Evolutionary conservation across 2,113 vertebrate genomes (phyloP), one percentile per base, ranked within the genome.

Genomic region (Hiodon alosoides): DNA sequence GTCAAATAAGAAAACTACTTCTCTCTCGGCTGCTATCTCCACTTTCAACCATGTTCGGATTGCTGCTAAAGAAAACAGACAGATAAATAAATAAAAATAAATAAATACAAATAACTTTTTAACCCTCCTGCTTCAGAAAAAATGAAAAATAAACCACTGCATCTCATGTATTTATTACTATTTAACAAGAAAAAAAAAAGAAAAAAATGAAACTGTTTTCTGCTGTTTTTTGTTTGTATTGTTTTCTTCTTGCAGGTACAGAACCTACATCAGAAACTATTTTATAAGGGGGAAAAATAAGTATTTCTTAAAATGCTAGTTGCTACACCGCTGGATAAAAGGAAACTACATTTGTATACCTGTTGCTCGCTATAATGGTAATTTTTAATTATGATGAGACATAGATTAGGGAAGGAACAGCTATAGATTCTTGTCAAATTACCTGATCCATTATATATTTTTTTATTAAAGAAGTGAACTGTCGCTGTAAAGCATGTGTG

Each of bases 101-200:
- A 85, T 85, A 83, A 81, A 83, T 81, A 76, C 31, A 81, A 85
- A 83, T 82, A 83, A 90, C 90, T 89, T 92, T 91, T 90, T 89
- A 91, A 92, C 87, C 89, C 88, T 90, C 90, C 89, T 90, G 90
- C 91, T 91, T 91, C 88, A 90, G 88, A 92, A 87, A 90, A 91
- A 90, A 79, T 85, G 76, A 88, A 88, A 91, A 90, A 88, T 88
- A 90, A 91, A 90, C 89, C 90, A 92, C 90, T 92, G 90, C 91
- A 92, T 92, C 90, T 92, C 88, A 92, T 92, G 90, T 92, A 92
- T 92, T 92, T 92, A 92, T 92, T 92, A 92, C 90, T 92, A 92
- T 92, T 92, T 92, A 92, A 91, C 90, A 91, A 89, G 86, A 90
- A 89, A 90, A 86, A 90, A 90, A 78, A 67, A 67, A 78, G 87